phyloP scores from a whole-genome alignment of 2,888 invertebrate species.

The Heliconius aoede region DNA sequence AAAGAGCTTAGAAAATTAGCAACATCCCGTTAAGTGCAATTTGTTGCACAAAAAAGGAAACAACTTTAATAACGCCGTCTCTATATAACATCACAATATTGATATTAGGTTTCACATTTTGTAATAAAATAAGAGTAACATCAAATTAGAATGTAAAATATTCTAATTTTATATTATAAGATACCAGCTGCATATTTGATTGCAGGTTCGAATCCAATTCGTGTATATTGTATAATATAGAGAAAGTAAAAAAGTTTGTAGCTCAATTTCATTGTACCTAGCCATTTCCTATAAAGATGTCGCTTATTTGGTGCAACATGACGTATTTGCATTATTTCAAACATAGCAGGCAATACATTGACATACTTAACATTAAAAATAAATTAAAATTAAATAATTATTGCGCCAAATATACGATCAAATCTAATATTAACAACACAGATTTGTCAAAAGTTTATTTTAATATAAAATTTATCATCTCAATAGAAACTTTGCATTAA shows the following conservation, averaged over 20 bases:
- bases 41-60: not conserved
- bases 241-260: too few relatives aligned
- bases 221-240: too few relatives aligned
- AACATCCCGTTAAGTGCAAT: slow-evolving; percentile 11
- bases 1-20: slow-evolving; percentile 15
- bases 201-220: not conserved
- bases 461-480: slow-evolving; percentile 32
- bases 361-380: not conserved
- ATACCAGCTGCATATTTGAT: not conserved
- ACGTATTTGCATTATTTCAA: too few relatives aligned
- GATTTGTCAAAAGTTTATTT: slow-evolving; percentile 13
- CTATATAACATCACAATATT: not conserved
- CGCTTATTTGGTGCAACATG: too few relatives aligned
- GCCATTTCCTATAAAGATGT: too few relatives aligned
- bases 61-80: not conserved
- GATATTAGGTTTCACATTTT: not conserved
- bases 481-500: slow-evolving; percentile 42
- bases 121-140: not conserved
- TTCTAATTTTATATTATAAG: not conserved
- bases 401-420: slow-evolving; percentile 6
- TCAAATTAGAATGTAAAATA: too few relatives aligned
- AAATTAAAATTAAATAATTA: too few relatives aligned
- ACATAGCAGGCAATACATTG: not conserved
- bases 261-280: too few relatives aligned
- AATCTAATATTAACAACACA: not conserved